Base-by-base conservation (phyloP, 2,888 invertebrate species). In the Catocala sponsa region DNA sequence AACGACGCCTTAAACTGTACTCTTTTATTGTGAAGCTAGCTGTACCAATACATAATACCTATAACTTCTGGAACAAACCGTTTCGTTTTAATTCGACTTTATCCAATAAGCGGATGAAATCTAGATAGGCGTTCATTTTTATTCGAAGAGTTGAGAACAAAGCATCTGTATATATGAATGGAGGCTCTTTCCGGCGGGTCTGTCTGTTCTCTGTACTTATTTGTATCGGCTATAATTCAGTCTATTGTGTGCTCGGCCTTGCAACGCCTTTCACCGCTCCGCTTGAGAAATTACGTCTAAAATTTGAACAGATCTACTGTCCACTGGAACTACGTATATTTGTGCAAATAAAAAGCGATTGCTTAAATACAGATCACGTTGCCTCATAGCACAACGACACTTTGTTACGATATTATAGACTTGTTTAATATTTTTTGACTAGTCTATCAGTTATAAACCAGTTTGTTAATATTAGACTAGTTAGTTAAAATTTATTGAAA, bases 221-320 rank as follows among this genome's bases (percentile, higher is more conserved):
- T 81, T 79, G 80, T 82, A 84, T 86, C 83, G 80, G 70, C 74
- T 79, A 84, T 84, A 84, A 84, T 82, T 80, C 82, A 80, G 76
- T 74, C 87, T 82, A 89, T 89, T 89, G 87, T 88, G 77, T 79
- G 72, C 41, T 64, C 70, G 89, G 88, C 91, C 91, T 91, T 91
- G 88, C 82, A 63, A 75, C 78, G 89, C 91, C 91, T 91, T 91
- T 91, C 91, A 91, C 91, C 80, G 83, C 82, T 84, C 79, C 86
- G 88, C 81, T 88, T 88, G 86, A 87, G 85, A 86, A 89, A 90
- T 88, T 88, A 85, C 85, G 83, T 77, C 83, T 81, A 80, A 83
- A 84, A 82, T 79, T 81, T 82, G 56, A 82, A 81, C 80, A 74
- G 75, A 72, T 70, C 42, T 62, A 32, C 47, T 58, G 68, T 61